These are phyloP conservation scores for Drosophila pseudotakahashii DNA, from an alignment of 2,888 invertebrate species.

Conservation along the genomic window DNA sequence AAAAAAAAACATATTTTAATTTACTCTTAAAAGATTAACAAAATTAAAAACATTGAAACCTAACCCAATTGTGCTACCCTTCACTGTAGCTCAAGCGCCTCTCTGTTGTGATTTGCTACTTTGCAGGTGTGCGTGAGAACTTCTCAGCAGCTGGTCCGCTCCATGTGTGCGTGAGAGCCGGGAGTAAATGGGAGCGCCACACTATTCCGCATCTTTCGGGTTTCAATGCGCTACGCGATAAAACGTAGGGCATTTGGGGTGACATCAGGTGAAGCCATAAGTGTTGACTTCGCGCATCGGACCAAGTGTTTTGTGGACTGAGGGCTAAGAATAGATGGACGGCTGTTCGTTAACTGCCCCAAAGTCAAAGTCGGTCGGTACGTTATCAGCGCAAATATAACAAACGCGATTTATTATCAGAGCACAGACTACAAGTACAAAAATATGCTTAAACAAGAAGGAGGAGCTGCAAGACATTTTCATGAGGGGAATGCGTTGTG, in stretches of 20 bases:
- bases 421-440: slow-evolving; percentile 60
- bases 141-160: slow-evolving; percentile 35
- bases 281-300: slow-evolving; percentile 13
- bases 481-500: slow-evolving; percentile 62
- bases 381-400: slow-evolving; percentile 67
- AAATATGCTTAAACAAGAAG: slow-evolving; percentile 46
- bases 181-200: slow-evolving; percentile 17
- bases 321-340: slow-evolving; percentile 40
- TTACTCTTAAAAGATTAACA: background rate
- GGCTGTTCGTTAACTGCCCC: slow-evolving; percentile 22
- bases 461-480: slow-evolving; percentile 52
- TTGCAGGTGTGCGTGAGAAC: slow-evolving; percentile 35
- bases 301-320: background rate
- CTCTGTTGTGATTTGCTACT: slow-evolving; percentile 35
- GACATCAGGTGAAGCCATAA: slow-evolving; percentile 40
- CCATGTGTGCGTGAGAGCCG: slow-evolving; percentile 18
- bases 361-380: slow-evolving; percentile 41
- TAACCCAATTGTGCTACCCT: background rate
- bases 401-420: slow-evolving; percentile 72
- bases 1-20: too few species aligned
- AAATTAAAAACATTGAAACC: background rate
- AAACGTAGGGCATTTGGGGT: slow-evolving; percentile 39
- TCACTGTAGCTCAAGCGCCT: slow-evolving; percentile 18
- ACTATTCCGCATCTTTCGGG: slow-evolving; percentile 34
- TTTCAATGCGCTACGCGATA: slow-evolving; percentile 50